These are phyloP conservation scores for Cacoxenus indagator DNA, from an alignment of 2,888 invertebrate species.

Conservation along the genomic window DNA sequence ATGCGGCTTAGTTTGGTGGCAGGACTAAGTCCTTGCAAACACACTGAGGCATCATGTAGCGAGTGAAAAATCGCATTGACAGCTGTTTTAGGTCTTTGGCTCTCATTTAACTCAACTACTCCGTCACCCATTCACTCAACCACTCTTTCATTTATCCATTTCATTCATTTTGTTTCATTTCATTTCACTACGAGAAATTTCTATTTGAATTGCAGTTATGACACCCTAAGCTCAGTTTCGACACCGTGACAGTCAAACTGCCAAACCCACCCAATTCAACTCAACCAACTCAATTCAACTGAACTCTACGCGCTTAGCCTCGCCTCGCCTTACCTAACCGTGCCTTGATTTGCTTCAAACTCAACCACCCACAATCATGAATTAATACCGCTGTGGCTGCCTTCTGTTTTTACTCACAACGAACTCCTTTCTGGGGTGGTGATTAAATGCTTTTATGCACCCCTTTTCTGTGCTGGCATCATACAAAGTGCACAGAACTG, in stretches of 20 bases:
- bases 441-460: constrained; percentile 6
- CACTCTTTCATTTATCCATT: not conserved
- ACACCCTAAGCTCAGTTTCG: constrained; percentile 39
- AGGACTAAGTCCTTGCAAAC: not conserved
- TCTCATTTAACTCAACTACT: not conserved
- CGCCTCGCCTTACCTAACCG: not conserved
- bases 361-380: not conserved
- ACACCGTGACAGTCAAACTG: not conserved
- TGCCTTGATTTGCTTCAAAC: no score
- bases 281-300: not conserved
- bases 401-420: no score
- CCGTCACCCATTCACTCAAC: not conserved
- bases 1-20: not conserved
- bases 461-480: not conserved
- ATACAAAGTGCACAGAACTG: not conserved
- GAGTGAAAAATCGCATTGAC: constrained; percentile 29
- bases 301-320: not conserved
- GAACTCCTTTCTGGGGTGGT: not conserved
- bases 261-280: not conserved
- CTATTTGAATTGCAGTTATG: constrained; percentile 37
- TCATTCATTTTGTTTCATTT: not conserved
- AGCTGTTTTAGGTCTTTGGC: constrained; percentile 40
- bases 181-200: constrained; percentile 3
- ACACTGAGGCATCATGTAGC: not conserved
- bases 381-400: not conserved